phyloP scores from a whole-genome alignment of 2,113 vertebrate genomes.

The Siniperca knerii region DNA sequence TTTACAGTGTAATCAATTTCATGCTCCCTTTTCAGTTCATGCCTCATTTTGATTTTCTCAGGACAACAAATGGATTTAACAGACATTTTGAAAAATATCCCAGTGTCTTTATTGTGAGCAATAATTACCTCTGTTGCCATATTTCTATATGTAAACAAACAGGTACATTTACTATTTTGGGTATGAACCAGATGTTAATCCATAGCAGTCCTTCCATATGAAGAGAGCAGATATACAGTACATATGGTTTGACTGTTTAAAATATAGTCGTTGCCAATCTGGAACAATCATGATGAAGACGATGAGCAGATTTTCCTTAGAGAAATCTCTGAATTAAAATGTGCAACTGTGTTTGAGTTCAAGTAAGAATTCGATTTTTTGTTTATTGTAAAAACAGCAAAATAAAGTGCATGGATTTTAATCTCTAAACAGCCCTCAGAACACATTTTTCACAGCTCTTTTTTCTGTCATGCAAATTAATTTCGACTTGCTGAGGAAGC shows the following conservation, averaged over 20 bases:
- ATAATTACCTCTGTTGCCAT: slow-evolving; percentile 33
- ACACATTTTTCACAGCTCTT: slow-evolving; percentile 8
- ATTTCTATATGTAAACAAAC: slow-evolving; percentile 25
- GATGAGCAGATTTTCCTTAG: slow-evolving; percentile 12
- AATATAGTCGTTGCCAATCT: slow-evolving; percentile 6
- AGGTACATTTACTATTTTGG: slow-evolving; percentile 20
- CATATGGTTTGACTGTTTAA: slow-evolving; percentile 20
- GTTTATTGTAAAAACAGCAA: slow-evolving; percentile 12
- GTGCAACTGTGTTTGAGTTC: neutral
- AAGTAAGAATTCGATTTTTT: slow-evolving; percentile 4
- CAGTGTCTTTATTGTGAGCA: slow-evolving; percentile 7
- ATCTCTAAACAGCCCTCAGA: neutral
- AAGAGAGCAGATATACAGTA: slow-evolving; percentile 9
- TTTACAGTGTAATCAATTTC: slow-evolving; percentile 65
- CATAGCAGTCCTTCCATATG: slow-evolving; percentile 1
- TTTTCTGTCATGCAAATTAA: slow-evolving; percentile 12
- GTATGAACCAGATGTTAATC: slow-evolving; percentile 25
- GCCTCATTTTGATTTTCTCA: slow-evolving; percentile 47
- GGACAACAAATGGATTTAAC: slow-evolving; percentile 29
- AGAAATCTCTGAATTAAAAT: slow-evolving; percentile 11
- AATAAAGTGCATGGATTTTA: slow-evolving; percentile 1
- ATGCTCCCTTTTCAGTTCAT: slow-evolving; percentile 48
- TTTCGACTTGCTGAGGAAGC: slow-evolving; percentile 10
- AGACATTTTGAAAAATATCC: slow-evolving; percentile 22
- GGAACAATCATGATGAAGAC: slow-evolving; percentile 18